Percentiles rank a stretch among this genome's conserved stretches.
phyloP scores from a whole-genome alignment of 2,888 invertebrate species.

The Ptilodon capucinus region DNA sequence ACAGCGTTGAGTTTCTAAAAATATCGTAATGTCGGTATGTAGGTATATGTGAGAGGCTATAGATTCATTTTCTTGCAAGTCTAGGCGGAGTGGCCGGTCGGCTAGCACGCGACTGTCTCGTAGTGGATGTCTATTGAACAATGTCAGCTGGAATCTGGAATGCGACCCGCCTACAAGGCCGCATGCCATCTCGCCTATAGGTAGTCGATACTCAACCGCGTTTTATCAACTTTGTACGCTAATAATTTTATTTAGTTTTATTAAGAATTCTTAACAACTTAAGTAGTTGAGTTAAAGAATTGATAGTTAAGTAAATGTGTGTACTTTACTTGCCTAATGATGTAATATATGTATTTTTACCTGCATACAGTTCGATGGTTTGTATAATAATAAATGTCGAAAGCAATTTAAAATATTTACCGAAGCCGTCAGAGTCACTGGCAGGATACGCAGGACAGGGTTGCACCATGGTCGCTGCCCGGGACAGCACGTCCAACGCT shows the following conservation, averaged over 20 bases:
- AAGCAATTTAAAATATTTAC: slow-evolving; percentile 59
- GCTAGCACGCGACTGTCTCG: slow-evolving; percentile 40
- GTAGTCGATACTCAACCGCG: slow-evolving; percentile 33
- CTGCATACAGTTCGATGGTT: too few species aligned
- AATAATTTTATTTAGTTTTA: slow-evolving; percentile 22
- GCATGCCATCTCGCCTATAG: slow-evolving; percentile 52
- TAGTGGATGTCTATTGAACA: slow-evolving; percentile 51
- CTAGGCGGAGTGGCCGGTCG: background rate
- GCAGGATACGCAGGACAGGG: slow-evolving; percentile 83
- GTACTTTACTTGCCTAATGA: too few species aligned
- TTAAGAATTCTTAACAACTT: background rate
- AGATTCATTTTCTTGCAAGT: slow-evolving; percentile 30
- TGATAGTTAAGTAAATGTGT: too few species aligned
- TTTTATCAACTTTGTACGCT: slow-evolving; percentile 30
- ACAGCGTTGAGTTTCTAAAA: slow-evolving; percentile 4
- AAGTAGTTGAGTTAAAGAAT: too few species aligned
- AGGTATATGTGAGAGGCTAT: slow-evolving; percentile 14
- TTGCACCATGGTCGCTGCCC: slow-evolving; percentile 95
- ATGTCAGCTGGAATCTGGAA: slow-evolving; percentile 76
- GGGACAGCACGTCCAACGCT: slow-evolving; percentile 92
- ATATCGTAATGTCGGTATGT: slow-evolving; percentile 3
- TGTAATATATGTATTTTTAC: too few species aligned
- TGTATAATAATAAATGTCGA: too few species aligned
- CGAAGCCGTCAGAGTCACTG: slow-evolving; percentile 78
- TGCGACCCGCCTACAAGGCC: slow-evolving; percentile 78